These are phyloP conservation scores for Ictalurus punctatus DNA, from an alignment of 2,113 vertebrate genomes.

Conservation along the genomic window DNA sequence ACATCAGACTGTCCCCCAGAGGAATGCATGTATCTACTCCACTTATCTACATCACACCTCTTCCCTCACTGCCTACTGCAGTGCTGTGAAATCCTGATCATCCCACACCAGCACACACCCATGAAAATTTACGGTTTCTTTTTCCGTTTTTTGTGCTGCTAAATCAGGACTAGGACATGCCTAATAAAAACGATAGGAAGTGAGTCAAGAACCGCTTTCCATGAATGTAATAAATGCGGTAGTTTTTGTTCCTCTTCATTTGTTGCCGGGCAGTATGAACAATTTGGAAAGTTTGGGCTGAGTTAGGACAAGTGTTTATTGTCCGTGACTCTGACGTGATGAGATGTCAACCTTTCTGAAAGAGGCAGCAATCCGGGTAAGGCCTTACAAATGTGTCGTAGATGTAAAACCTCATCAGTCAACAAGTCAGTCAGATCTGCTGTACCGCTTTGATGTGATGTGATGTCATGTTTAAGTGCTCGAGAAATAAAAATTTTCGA, in stretches of 20 bases:
- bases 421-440: neutral
- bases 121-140: neutral
- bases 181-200: conserved; percentile 25
- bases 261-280: neutral
- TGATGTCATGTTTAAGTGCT: neutral
- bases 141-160: conserved; percentile 30
- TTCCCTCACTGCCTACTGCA: neutral
- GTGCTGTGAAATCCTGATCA: no score
- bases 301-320: neutral
- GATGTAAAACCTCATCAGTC: neutral
- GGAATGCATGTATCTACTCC: conserved; percentile 60
- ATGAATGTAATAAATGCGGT: neutral
- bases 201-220: neutral
- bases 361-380: neutral
- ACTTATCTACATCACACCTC: conserved; percentile 7
- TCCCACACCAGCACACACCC: neutral
- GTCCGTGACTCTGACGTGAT: neutral
- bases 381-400: neutral
- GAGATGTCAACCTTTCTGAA: neutral
- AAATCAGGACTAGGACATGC: neutral
- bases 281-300: neutral
- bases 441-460: neutral
- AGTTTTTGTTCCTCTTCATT: neutral
- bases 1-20: conserved; percentile 57
- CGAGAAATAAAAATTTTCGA: neutral